Base-by-base conservation (phyloP, 2,888 invertebrate species). In the Zaprionus lineosus region DNA sequence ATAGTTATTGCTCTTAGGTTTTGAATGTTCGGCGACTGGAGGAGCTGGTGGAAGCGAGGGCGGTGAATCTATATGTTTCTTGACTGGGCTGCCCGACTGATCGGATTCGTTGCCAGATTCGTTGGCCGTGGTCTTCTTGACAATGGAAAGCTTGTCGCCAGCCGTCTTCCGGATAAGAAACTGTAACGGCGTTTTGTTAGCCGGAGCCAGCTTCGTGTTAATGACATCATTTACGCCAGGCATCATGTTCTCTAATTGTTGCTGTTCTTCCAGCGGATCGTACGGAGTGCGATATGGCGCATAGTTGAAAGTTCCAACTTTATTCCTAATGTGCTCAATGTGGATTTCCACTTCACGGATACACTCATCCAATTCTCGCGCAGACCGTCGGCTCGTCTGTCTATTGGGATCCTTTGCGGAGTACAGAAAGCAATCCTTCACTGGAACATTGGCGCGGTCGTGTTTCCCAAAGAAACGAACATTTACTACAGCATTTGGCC, bases 381-480 rank as follows among this genome's bases (percentile, higher is more conserved):
- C 91, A 2, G 87, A 83, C 2, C 88, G 70, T 46, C 88, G 86
- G 12, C 88, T 88, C 1, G 88, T 88, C 48, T 87, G 87, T 12
- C 87, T 86, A 67, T 94, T 94, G 0, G 94, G 94, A 86, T 94
- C 94, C 75, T 94, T 94, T 78, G 94, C 92, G 0, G 95, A 96
- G 88, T 95, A 95, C 2, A 97, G 91, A 88, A 93, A 97, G 85
- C 97, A 95, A 88, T 97, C 96, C 71, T 94, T 94, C 0, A 94
- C 92, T 0, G 95, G 94, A 8, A 98, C 95, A 96, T 97, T 97
- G 3, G 97, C 97, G 48, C 97, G 92, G 90, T 98, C 98, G 90
- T 98, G 98, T 11, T 95, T 96, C 0, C 98, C 98, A 90, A 98
- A 98, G 91, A 98, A 98, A 1, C 97, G 91, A 1, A 97, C 97